Evolutionary conservation across 2,888 invertebrate species (phyloP), one percentile per base, ranked within the genome.

Genomic region (Auanema freiburgensis): DNA sequence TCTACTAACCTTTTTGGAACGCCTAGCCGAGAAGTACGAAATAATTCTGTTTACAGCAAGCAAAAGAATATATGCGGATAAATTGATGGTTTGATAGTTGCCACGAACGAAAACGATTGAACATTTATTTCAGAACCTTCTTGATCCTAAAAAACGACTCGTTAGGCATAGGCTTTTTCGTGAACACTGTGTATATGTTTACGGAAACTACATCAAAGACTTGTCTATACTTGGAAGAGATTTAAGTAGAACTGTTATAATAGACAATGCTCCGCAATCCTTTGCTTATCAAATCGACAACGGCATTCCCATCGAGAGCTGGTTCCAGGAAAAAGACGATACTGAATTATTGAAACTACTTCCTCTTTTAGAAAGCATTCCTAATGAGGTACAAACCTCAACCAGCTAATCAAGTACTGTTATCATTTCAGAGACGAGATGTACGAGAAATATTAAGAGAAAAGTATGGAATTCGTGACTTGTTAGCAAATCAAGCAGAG

Each of bases 181-280:
- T 65, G 95, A 96, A 83, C 95, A 96, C 83, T 96, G 95, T 83
- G 90, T 94, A 0, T 91, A 92, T 77, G 92, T 95, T 41, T 92
- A 93, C 86, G 94, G 94, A 1, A 94, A 94, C 87, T 96, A 95
- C 85, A 92, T 96, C 69, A 95, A 96, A 59, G 95, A 96, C 85
- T 88, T 96, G 61, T 91, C 91, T 11, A 94, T 95, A 75, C 88
- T 96, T 55, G 94, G 94, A 14, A 88, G 95, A 52, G 95, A 96
- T 86, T 87, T 95, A 71, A 90, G 92, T 23, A 91, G 90, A 85
- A 91, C 91, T 43, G 89, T 92, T 76, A 92, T 92, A 74, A 89
- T 92, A 72, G 92, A 92, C 86, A 92, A 92, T 86, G 92, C 91
- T 59, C 91, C 91, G 14, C 92, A 95, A 69, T 80, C 94, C 12